Evolutionary conservation across 2,113 vertebrate genomes (phyloP), one percentile per base, ranked within the genome.

Genomic region (Aramus guarauna): DNA sequence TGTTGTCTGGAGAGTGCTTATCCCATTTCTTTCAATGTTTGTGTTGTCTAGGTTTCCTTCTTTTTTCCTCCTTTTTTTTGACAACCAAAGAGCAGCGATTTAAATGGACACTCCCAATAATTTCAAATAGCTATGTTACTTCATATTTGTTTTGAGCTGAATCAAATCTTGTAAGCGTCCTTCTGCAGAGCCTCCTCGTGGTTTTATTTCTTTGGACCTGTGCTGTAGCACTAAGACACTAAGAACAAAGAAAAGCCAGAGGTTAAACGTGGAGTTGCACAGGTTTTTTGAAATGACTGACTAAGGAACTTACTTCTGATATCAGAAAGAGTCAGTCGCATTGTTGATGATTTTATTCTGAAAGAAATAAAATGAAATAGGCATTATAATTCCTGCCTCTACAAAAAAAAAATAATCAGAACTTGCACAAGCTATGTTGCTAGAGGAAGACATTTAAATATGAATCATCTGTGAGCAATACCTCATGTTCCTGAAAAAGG

Each of bases 81-180:
- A 16, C 55, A 78, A 5, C 20, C 29, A 37, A 71, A 81, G 76
- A 95, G 36, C 68, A 63, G 76, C 69, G 72, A 92, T 96, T 97
- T 96, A 94, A 96, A 58, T 82, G 86, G 92, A 77, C 92, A 77
- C 75, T 73, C 47, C 83, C 81, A 74, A 56, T 63, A 19, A 66
- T 32, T 90, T 66, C 21, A 37, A 11, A n/a, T 47, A 69, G 29
- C 22, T 34, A 8, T 34, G 34, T 62, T 85, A n/a, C 23, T 91
- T 94, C 36, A 1, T 37, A 15, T 58, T 52, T 58, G 5, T 62
- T 67, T 79, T 0, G 6, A 47, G 11, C 50, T 36, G 2, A 11
- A 43, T 85, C 10, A 27, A n/a, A 23, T 82, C 17, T 80, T 74
- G 0, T 45, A 58, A 59, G n/a, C 32, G 27, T 48, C 67, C 18